Conservation (phyloP, 2,888 invertebrate genomes). For the Dryococelus australis region DNA sequence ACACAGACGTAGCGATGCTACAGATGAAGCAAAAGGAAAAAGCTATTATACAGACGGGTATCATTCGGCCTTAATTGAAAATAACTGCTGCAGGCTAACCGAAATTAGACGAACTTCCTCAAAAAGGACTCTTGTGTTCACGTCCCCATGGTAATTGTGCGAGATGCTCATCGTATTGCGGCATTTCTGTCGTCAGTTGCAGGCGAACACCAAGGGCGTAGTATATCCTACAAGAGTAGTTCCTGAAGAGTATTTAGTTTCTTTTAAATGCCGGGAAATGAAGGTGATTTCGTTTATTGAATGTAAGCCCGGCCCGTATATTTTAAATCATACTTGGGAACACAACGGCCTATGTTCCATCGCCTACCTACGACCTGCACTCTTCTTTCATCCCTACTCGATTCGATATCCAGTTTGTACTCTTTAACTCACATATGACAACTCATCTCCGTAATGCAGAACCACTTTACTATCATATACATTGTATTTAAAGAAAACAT, state of each 20-base stretch:
- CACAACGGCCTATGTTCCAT: too few species aligned
- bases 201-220: neutral
- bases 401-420: too few species aligned
- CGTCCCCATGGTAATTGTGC: conserved; percentile 4
- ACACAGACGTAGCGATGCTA: conserved; percentile 16
- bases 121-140: neutral
- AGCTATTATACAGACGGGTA: conserved; percentile 27
- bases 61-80: conserved; percentile 30
- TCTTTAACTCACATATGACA: too few species aligned
- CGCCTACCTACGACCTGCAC: too few species aligned
- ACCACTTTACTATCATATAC: too few species aligned
- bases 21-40: conserved; percentile 24
- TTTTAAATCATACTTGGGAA: too few species aligned
- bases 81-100: conserved; percentile 20
- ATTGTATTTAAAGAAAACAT: too few species aligned
- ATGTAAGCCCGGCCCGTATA: neutral
- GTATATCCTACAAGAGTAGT: neutral
- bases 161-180: neutral
- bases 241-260: neutral
- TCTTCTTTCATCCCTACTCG: too few species aligned
- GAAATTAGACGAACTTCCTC: conserved; percentile 2
- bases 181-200: neutral
- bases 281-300: neutral
- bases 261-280: neutral
- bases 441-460: too few species aligned